Evolutionary conservation across 1,140 invertebrate species (phyloP).

Genomic region (Caenorhabditis briggsae): DNA sequence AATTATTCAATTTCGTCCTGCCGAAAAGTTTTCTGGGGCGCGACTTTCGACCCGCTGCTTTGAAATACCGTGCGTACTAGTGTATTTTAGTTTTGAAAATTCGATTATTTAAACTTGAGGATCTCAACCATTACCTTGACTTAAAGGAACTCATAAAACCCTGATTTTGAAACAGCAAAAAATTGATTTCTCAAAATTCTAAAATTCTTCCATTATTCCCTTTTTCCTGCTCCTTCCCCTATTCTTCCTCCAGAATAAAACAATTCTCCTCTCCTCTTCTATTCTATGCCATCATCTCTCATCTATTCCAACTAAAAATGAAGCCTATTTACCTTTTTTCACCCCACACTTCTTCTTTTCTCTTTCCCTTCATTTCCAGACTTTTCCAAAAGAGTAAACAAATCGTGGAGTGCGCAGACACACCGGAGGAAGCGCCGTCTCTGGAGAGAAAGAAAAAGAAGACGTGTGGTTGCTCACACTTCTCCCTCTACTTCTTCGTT

Average conservation of each 20-base stretch:
- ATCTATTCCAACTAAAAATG: neutral
- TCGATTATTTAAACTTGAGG: too few relatives aligned
- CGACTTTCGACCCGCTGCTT: too few relatives aligned
- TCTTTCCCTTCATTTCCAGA: slow-evolving; percentile 32
- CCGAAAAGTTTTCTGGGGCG: too few relatives aligned
- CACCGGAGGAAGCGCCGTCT: neutral
- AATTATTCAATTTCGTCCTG: too few relatives aligned
- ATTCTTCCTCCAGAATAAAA: neutral
- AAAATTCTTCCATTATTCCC: too few relatives aligned
- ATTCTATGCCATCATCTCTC: neutral
- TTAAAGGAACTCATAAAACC: too few relatives aligned
- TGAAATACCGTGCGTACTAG: too few relatives aligned
- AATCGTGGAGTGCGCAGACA: neutral
- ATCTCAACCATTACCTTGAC: too few relatives aligned
- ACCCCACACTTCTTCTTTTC: neutral
- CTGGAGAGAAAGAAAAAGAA: neutral
- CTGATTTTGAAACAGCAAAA: too few relatives aligned
- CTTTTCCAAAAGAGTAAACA: neutral
- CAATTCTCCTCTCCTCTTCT: neutral
- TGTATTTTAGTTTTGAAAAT: too few relatives aligned
- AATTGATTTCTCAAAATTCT: too few relatives aligned
- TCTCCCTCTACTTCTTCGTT: neutral
- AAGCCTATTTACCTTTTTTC: slow-evolving; percentile 37
- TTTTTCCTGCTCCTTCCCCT: neutral
- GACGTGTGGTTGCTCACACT: slow-evolving; percentile 42